Base-by-base conservation (phyloP, 2,113 vertebrate genomes). In the Coptodon bakossiorum region DNA sequence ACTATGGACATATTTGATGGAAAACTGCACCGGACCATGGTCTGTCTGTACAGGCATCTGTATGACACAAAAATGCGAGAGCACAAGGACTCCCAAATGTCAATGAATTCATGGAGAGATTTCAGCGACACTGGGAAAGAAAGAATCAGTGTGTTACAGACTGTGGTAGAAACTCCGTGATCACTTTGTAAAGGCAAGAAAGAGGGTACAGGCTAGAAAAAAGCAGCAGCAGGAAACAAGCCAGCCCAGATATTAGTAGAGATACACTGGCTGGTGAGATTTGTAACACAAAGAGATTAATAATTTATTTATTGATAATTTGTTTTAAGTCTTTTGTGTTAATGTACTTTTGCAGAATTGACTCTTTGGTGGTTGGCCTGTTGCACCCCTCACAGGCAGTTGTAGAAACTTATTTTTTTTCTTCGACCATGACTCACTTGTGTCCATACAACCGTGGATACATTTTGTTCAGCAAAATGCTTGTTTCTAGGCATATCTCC, bases 271-370 rank as follows among this genome's bases (percentile, higher is more conserved):
- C 54, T 57, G 54, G 27, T 0, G 24, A 57, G 1, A 24, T 57
- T 27, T 0, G 1, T 1, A 57, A 29, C 1, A 57, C 56, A 57
- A 1, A 29, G 56, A 29, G 13, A 29, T 57, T 57, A 24, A 57
- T 29, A 9, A 57, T 5, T 29, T 57, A 29, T 29, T 29, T 29
- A 59, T 29, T 59, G 13, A 59, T 59, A 29, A 9, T 59, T 59
- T 59, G 7, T 59, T 59, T 59, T 59, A 59, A 59, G 5, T 59
- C 1, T 59, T 9, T 59, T 59, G 14, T 59, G 57, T 59, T 59
- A 31, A 31, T 59, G 57, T 17, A 59, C 27, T 3, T 59, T 59
- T 59, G 56, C 27, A 59, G 27, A 29, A 59, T 17, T 31, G 57
- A 59, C 57, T 31, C 27, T 17, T 59, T 29, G 56, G 56, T 31